Base-by-base conservation (phyloP, 2,113 vertebrate genomes). In the Centropus unirufus region DNA sequence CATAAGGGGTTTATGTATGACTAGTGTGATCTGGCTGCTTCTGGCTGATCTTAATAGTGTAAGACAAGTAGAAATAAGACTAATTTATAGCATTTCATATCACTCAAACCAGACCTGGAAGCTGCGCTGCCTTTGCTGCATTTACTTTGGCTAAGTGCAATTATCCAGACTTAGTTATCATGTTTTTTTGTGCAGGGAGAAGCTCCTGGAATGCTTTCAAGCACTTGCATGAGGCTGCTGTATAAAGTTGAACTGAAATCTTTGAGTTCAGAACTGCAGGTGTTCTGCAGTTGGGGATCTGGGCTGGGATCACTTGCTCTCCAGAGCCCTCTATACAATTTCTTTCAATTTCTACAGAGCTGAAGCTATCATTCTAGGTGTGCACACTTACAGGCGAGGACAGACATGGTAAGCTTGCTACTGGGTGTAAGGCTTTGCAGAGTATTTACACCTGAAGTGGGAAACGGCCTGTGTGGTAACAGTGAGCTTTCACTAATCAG, bases 1-100 rank as follows among this genome's bases (percentile, higher is more conserved):
- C 18, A 18, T 0, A 8, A 13, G 10, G 4, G 4, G 2, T 12
- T 55, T 72, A 1, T 11, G 2, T 20, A 4, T 63, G 49, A 17
- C 17, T 29, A 7, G 12, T 22, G 22, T 74, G 30, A 36, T n/a
- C 39, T 54, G 52, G 12, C 29, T 46, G 81, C 55, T 62, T 63
- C 39, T 85, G 40, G 5, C 32, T 79, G 52, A 27, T 54, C 8
- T 40, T 62, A 15, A 9, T 40, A 27, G 30, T 3, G 1, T 24
- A 40, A 68, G 19, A 19, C 15, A 44, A 79, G 8, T 34, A 44
- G 32, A 74, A 66, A 10, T 34, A 27, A 67, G 32, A 36, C 36
- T 36, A 36, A 36, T 36, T 36, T 36, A 9, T 5, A 57, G 18
- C 55, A 8, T 18, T 59, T 32, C 1, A 1, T 44, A 21, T 12